These are phyloP conservation scores for Cryptotis parvus DNA, from an alignment of 2,113 vertebrate genomes.

Conservation along the genomic window DNA sequence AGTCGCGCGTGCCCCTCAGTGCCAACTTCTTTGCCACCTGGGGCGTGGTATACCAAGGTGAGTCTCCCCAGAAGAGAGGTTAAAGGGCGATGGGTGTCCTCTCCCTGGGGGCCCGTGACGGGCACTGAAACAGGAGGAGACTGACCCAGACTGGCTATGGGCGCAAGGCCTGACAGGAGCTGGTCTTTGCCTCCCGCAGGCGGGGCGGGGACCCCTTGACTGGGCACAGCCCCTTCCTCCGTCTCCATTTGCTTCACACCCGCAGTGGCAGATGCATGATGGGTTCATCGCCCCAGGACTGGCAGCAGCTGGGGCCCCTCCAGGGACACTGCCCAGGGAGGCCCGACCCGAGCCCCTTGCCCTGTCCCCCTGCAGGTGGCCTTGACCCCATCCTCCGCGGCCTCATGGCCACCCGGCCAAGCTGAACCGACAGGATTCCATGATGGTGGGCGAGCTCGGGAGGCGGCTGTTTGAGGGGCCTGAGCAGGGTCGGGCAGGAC, in stretches of 20 bases:
- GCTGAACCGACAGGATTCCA: slow-evolving; percentile 89
- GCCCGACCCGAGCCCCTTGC: background rate
- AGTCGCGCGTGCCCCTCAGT: slow-evolving; percentile 86
- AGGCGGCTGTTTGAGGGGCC: slow-evolving; percentile 89
- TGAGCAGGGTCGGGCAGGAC: slow-evolving; percentile 86
- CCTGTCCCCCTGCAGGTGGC: slow-evolving; percentile 84
- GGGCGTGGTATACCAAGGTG: slow-evolving; percentile 90
- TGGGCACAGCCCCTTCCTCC: too few relatives aligned
- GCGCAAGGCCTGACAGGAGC: too few relatives aligned
- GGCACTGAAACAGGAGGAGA: background rate
- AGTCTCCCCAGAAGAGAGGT: background rate
- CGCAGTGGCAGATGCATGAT: background rate
- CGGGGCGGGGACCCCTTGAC: too few relatives aligned
- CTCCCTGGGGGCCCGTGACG: too few relatives aligned
- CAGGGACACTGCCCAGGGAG: background rate
- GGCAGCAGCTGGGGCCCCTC: background rate
- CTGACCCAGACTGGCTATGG: background rate
- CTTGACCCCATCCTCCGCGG: slow-evolving; percentile 90
- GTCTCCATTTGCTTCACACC: background rate
- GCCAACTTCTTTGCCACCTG: slow-evolving; percentile 90
- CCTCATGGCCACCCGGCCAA: slow-evolving; percentile 88
- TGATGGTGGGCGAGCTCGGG: slow-evolving; percentile 90
- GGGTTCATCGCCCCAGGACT: background rate
- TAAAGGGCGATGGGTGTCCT: background rate
- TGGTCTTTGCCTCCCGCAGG: too few relatives aligned